phyloP scores from a whole-genome alignment of 1,140 invertebrate genomes.

The Apis dorsata region DNA sequence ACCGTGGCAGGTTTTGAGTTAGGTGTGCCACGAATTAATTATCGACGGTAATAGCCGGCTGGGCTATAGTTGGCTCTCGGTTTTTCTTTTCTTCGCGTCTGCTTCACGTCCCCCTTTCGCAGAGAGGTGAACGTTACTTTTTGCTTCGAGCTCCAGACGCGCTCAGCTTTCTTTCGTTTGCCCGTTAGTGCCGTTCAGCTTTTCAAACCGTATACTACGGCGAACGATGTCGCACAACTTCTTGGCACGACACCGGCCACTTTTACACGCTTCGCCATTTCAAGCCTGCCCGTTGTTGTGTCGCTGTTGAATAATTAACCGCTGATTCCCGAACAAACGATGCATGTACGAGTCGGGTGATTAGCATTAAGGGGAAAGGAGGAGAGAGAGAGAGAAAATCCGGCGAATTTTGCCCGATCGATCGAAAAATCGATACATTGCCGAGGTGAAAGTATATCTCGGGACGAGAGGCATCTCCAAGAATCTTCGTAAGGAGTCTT shows the following conservation, averaged over 20 bases:
- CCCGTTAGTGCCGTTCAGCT: background rate
- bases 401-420: background rate
- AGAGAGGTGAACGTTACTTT: background rate
- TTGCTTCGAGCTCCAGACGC: background rate
- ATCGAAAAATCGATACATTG: slow-evolving; percentile 3
- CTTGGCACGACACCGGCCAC: slow-evolving; percentile 41
- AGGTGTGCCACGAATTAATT: slow-evolving; percentile 20
- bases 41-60: background rate
- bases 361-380: background rate
- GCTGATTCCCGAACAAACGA: background rate
- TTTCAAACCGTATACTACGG: no score
- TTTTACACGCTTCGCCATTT: background rate
- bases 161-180: background rate
- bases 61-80: no score
- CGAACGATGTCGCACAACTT: slow-evolving; percentile 50
- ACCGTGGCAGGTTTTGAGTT: slow-evolving; percentile 5
- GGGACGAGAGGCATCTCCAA: slow-evolving; percentile 19
- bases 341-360: background rate
- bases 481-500: background rate
- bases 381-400: background rate
- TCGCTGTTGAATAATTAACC: background rate
- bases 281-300: background rate
- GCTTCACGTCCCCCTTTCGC: background rate
- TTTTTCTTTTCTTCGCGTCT: background rate
- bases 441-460: slow-evolving; percentile 32